Evolutionary conservation across 2,888 invertebrate species (phyloP).

Genomic region (Erebia epiphron): DNA sequence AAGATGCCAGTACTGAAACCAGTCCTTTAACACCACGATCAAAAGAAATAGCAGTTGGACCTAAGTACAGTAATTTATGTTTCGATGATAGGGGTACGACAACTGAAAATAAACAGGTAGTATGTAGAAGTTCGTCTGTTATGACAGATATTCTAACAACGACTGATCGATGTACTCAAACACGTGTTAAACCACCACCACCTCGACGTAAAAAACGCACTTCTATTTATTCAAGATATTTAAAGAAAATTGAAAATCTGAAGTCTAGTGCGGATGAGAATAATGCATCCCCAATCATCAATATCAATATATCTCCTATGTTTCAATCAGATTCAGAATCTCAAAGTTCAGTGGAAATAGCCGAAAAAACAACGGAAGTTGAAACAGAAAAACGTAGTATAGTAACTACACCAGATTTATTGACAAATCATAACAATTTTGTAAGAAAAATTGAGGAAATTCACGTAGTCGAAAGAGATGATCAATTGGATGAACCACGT

Average conservation of each 20-base stretch:
- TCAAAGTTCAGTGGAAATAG: constrained; percentile 78
- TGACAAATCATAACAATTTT: constrained; percentile 81
- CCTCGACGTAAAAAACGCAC: constrained; percentile 62
- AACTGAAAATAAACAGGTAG: constrained; percentile 59
- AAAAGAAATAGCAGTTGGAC: constrained; percentile 72
- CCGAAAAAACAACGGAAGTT: constrained; percentile 48
- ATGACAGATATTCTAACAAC: constrained; percentile 65
- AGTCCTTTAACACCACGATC: constrained; percentile 73
- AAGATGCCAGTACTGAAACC: constrained; percentile 70
- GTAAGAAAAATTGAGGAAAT: constrained; percentile 52
- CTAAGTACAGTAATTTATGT: constrained; percentile 59
- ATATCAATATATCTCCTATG: constrained; percentile 83
- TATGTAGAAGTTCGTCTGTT: constrained; percentile 61
- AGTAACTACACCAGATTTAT: constrained; percentile 80
- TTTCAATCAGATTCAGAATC: constrained; percentile 72
- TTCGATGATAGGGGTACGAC: constrained; percentile 59
- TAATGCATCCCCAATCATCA: constrained; percentile 75
- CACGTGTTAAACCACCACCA: constrained; percentile 59
- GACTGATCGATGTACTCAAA: constrained; percentile 65
- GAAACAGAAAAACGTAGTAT: constrained; percentile 43
- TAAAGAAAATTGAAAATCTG: constrained; percentile 47
- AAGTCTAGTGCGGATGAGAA: constrained; percentile 53
- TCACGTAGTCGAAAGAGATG: constrained; percentile 34
- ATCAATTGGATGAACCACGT: background rate
- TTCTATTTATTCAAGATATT: constrained; percentile 49